These are phyloP conservation scores for Erpobdella octoculata DNA, from an alignment of 2,888 invertebrate species.

Conservation along the genomic window DNA sequence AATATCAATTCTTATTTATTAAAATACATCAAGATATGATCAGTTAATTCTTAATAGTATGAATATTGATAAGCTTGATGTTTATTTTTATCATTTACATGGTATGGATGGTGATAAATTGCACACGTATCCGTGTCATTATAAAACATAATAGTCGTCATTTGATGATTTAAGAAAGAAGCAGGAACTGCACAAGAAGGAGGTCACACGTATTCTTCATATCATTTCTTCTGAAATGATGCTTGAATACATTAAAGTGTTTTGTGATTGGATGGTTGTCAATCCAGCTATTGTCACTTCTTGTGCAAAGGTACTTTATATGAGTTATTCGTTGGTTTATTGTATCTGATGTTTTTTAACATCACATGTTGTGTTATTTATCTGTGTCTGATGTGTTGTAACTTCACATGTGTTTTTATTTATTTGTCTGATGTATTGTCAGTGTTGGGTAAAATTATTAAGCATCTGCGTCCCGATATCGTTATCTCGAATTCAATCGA, in stretches of 20 bases:
- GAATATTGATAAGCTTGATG: no score
- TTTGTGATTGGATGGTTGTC: slow-evolving; percentile 74
- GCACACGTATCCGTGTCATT: no score
- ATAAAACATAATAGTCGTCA: no score
- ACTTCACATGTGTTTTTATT: background rate
- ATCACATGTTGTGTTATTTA: background rate
- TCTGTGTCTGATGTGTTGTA: background rate
- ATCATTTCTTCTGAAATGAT: background rate
- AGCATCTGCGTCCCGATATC: no score
- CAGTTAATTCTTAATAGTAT: no score
- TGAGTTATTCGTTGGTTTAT: no score
- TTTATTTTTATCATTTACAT: no score
- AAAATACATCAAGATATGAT: no score
- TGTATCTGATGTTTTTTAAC: background rate
- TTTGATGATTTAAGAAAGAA: background rate
- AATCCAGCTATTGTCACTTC: slow-evolving; percentile 66
- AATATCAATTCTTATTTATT: background rate
- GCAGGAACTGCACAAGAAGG: background rate
- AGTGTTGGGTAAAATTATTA: no score
- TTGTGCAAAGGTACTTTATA: slow-evolving; percentile 49
- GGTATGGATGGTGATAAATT: no score
- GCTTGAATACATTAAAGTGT: slow-evolving; percentile 60
- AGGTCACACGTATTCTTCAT: background rate
- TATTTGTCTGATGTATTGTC: no score
- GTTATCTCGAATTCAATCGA: no score